A percentile compares a stretch with the other conserved stretches of the same genome.
These are phyloP conservation scores for Eupelmus urozonus DNA, from an alignment of 2,888 invertebrate species.

Conservation along the genomic window DNA sequence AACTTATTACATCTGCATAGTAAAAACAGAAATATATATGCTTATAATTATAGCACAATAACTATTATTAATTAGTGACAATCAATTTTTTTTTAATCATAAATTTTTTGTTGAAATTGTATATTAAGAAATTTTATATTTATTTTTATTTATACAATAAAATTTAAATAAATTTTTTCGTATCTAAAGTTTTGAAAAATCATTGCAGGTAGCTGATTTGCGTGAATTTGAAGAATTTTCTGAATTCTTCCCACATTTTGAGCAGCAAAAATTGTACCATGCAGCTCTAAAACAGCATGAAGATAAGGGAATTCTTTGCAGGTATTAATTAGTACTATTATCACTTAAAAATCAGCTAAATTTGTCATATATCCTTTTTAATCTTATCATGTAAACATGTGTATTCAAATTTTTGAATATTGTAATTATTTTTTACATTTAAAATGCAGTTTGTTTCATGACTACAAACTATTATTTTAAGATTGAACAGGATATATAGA, in stretches of 20 bases:
- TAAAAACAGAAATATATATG: no score
- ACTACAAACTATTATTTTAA: no score
- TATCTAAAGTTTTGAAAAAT: background rate
- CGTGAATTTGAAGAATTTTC: slow-evolving; percentile 93
- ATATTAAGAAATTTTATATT: background rate
- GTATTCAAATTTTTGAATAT: no score
- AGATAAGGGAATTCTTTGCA: slow-evolving; percentile 84
- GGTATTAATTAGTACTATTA: slow-evolving; percentile 72
- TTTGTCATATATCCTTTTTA: no score
- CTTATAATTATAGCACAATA: background rate
- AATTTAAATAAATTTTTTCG: background rate
- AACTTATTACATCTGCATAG: no score
- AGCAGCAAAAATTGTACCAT: slow-evolving; percentile 91
- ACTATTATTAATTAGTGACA: background rate
- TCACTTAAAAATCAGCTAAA: slow-evolving; percentile 8
- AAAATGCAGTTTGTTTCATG: no score
- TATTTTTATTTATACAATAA: slow-evolving; percentile 1
- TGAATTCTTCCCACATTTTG: slow-evolving; percentile 86
- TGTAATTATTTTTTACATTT: no score
- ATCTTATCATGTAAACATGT: no score
- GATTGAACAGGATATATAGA: no score
- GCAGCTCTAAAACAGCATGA: slow-evolving; percentile 90
- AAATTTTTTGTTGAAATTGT: background rate
- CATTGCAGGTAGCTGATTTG: slow-evolving; percentile 87
- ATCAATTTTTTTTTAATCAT: slow-evolving; percentile 34